phyloP scores from a whole-genome alignment of 37 sponge, comb jelly and placozoan species.

The Ephydatia muelleri region DNA sequence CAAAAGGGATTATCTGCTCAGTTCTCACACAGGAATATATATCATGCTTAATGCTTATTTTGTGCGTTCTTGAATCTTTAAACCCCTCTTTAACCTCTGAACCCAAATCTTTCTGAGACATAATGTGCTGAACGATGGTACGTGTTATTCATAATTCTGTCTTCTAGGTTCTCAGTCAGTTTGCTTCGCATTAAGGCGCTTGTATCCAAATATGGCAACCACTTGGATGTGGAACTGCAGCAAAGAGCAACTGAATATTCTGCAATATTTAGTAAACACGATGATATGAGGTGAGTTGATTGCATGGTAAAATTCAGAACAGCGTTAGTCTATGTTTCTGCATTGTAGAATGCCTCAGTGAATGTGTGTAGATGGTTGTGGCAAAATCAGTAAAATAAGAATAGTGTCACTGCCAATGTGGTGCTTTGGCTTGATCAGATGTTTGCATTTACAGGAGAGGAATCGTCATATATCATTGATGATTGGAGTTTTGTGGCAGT shows the following conservation, averaged over 20 bases:
- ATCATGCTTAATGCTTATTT: background rate
- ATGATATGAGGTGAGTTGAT: constrained; percentile 71
- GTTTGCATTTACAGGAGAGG: too few species aligned
- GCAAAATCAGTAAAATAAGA: background rate
- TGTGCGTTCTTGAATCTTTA: constrained; percentile 7
- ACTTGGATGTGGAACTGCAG: constrained; percentile 91
- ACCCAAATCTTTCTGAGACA: background rate
- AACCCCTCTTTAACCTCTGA: background rate
- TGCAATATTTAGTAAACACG: constrained; percentile 81
- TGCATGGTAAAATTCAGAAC: background rate
- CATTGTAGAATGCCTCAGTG: background rate
- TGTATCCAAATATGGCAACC: constrained; percentile 62
- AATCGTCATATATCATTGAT: too few species aligned
- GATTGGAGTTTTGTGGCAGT: too few species aligned
- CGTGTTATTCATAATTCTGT: background rate
- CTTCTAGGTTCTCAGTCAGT: constrained; percentile 31
- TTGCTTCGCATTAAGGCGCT: constrained; percentile 66
- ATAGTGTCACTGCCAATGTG: background rate
- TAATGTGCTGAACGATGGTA: background rate
- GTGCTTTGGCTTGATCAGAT: too few species aligned
- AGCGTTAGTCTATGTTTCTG: background rate
- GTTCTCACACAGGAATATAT: background rate
- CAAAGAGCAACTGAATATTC: constrained; percentile 94
- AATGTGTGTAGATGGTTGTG: too few species aligned
- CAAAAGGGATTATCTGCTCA: too few species aligned